These are phyloP conservation scores for Galeopsomyia nigrocyanea DNA, from an alignment of 2,888 invertebrate species.

Conservation along the genomic window DNA sequence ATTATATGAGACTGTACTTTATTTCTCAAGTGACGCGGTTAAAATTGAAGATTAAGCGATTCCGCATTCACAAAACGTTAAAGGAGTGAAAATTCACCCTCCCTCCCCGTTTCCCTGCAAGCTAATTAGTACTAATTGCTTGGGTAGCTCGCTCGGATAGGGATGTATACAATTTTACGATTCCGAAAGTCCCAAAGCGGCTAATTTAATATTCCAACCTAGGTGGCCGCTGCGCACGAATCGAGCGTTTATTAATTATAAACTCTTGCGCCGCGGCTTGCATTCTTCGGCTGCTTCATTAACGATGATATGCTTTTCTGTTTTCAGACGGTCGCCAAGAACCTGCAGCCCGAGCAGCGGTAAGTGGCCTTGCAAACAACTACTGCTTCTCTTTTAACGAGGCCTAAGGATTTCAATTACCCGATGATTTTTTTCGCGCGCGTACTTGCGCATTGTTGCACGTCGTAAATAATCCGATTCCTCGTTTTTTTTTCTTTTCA, in stretches of 20 bases:
- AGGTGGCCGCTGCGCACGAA: not conserved
- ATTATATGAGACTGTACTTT: not conserved
- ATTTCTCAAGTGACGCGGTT: not conserved
- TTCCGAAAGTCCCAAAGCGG: not conserved
- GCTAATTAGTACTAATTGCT: too few relatives aligned
- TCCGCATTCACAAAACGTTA: too few relatives aligned
- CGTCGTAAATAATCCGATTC: constrained; percentile 31
- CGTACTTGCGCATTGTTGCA: constrained; percentile 30
- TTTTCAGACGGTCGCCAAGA: constrained; percentile 57
- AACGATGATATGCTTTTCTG: constrained; percentile 49
- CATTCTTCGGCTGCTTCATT: constrained; percentile 8
- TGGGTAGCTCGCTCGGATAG: too few relatives aligned
- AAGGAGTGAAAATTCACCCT: too few relatives aligned
- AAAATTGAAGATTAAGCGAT: not conserved
- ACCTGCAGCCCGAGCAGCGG: constrained; percentile 55
- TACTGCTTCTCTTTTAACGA: constrained; percentile 16
- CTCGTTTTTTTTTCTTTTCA: not conserved
- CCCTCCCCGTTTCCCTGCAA: too few relatives aligned
- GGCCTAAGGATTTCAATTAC: constrained; percentile 36
- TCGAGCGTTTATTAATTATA: constrained; percentile 20
- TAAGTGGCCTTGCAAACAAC: constrained; percentile 51
- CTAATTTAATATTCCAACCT: constrained; percentile 13
- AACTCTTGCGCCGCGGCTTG: not conserved
- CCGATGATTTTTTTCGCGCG: constrained; percentile 8
- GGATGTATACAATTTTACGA: not conserved